Percentiles rank a stretch among this genome's conserved stretches.
Evolutionary conservation across 2,888 invertebrate species (phyloP).

Genomic region (Hemaris fuciformis): DNA sequence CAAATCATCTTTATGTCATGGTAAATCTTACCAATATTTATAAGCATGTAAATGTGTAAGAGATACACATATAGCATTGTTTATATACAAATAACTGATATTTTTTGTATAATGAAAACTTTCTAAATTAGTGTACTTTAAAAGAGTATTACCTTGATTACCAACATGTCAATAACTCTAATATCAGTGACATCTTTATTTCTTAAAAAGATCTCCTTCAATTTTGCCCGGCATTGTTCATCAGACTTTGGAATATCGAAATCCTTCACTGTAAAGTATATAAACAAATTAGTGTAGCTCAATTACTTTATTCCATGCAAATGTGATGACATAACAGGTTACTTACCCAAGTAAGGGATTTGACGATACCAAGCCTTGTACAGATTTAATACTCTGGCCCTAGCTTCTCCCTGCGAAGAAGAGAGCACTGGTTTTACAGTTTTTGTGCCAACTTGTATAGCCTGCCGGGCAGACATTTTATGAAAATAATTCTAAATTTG

Average conservation of each 20-base stretch:
- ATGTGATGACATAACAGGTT: conserved; percentile 70
- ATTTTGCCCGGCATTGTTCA: conserved; percentile 85
- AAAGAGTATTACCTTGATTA: conserved; percentile 89
- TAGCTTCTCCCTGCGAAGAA: conserved; percentile 87
- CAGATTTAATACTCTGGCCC: conserved; percentile 90
- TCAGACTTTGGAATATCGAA: conserved; percentile 91
- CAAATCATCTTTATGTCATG: too few species aligned
- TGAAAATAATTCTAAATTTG: background rate
- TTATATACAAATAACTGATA: background rate
- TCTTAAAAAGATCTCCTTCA: conserved; percentile 89
- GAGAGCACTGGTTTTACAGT: conserved; percentile 95
- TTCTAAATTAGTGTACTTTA: too few species aligned
- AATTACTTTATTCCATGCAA: background rate
- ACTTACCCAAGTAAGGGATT: conserved; percentile 92
- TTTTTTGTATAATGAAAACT: background rate
- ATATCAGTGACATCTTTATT: conserved; percentile 91
- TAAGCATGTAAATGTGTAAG: too few species aligned
- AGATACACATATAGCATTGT: background rate
- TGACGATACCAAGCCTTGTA: conserved; percentile 98
- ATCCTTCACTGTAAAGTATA: conserved; percentile 85
- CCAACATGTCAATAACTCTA: conserved; percentile 94
- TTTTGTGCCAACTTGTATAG: conserved; percentile 73
- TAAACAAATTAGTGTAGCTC: background rate
- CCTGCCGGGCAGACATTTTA: conserved; percentile 63
- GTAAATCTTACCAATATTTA: too few species aligned